Evolutionary conservation across 2,113 vertebrate species (phyloP).

Genomic region (Aptenodytes patagonicus): DNA sequence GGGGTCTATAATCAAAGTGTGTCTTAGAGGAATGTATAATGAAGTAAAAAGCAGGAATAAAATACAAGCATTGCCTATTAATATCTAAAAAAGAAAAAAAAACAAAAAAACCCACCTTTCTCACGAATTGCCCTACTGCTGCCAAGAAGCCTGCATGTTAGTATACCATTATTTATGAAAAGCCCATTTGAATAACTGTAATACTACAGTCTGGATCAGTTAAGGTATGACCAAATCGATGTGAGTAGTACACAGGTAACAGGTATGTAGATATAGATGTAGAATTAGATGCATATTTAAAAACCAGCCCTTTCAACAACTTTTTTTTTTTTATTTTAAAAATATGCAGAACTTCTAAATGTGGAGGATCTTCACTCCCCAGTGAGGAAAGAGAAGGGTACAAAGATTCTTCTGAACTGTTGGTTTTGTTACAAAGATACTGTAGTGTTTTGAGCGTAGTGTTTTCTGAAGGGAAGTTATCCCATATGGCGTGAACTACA

Average conservation of each 20-base stretch:
- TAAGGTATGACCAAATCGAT: neutral
- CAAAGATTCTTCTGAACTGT: neutral
- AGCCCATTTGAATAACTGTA: neutral
- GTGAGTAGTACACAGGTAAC: neutral
- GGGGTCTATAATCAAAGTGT: neutral
- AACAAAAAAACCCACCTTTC: neutral
- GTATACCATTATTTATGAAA: neutral
- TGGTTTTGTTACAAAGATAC: neutral
- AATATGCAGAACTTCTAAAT: neutral
- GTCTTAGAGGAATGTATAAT: neutral
- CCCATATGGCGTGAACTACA: neutral
- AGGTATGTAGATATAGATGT: neutral
- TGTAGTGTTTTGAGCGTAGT: fast-evolving
- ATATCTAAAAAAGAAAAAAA: neutral
- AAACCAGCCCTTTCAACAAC: neutral
- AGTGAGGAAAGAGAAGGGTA: neutral
- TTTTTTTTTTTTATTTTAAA: neutral
- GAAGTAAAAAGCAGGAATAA: neutral
- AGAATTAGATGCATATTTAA: neutral
- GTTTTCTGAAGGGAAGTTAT: neutral
- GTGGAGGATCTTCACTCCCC: neutral
- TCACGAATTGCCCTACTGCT: neutral
- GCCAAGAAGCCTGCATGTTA: neutral
- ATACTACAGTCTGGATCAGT: neutral
- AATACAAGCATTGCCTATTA: neutral